These are phyloP conservation scores for Helicoverpa armigera DNA, from an alignment of 1,140 invertebrate genomes.

Conservation along the genomic window DNA sequence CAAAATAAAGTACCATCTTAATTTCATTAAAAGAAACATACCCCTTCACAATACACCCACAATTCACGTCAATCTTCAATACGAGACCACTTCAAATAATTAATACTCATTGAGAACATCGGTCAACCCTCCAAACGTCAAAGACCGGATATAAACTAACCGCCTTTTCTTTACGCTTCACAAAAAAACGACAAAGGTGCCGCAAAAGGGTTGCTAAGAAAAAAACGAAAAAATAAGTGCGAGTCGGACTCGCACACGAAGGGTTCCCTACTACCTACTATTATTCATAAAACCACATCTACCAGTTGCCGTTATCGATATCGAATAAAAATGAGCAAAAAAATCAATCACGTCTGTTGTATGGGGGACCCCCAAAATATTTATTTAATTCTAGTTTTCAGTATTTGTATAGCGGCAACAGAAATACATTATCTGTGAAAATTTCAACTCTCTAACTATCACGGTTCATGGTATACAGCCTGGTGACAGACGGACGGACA, in stretches of 20 bases:
- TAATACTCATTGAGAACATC: conserved; percentile 81
- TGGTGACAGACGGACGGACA: background rate
- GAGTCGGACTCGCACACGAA: too few species aligned
- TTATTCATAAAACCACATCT: too few species aligned
- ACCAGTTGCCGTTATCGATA: too few species aligned
- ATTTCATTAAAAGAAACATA: conserved; percentile 34
- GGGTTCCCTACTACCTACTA: too few species aligned
- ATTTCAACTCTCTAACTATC: background rate
- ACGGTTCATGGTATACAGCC: background rate
- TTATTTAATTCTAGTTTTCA: too few species aligned
- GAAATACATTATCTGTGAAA: too few species aligned
- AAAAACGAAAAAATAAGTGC: conserved; percentile 58
- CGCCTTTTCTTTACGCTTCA: conserved; percentile 84
- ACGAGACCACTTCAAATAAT: conserved; percentile 83
- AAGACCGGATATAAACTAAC: conserved; percentile 85
- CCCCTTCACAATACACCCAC: conserved; percentile 66
- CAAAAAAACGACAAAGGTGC: conserved; percentile 77
- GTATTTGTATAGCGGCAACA: too few species aligned
- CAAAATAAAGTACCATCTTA: background rate
- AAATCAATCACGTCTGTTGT: too few species aligned
- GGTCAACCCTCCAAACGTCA: conserved; percentile 77
- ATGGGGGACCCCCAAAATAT: too few species aligned
- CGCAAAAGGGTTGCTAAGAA: conserved; percentile 73
- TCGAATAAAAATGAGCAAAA: too few species aligned
- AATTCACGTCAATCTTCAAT: conserved; percentile 75